phyloP scores from a whole-genome alignment of 1,140 invertebrate genomes.

The Nomia melanderi region DNA sequence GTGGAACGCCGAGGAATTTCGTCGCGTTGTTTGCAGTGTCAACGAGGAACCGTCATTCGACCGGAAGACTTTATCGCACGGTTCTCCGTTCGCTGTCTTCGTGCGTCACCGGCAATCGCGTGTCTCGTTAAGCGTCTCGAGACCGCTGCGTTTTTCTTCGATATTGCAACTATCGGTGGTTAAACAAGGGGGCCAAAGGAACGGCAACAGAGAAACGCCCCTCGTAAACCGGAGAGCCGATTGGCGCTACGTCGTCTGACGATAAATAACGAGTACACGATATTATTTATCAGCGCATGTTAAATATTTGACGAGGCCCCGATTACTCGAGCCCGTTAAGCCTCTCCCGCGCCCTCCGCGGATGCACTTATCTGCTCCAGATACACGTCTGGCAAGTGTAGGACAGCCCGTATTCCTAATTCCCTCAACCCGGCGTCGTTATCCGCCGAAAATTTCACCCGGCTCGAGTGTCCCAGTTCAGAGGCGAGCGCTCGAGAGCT shows the following conservation, averaged over 20 bases:
- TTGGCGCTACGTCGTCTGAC: not conserved
- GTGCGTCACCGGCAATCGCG: not conserved
- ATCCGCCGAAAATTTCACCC: no score
- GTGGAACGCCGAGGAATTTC: no score
- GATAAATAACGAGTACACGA: not conserved
- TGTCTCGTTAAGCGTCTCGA: not conserved
- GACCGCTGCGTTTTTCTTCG: not conserved
- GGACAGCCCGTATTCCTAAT: not conserved
- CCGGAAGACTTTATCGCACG: not conserved
- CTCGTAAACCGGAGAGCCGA: not conserved
- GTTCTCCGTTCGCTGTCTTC: not conserved
- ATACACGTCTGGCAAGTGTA: not conserved
- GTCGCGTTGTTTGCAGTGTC: no score
- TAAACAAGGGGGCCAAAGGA: not conserved
- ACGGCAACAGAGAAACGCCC: not conserved
- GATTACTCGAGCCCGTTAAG: not conserved
- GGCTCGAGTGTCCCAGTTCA: no score
- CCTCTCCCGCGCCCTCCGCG: not conserved
- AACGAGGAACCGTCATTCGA: not conserved
- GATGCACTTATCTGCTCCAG: not conserved
- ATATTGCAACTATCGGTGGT: not conserved
- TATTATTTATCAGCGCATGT: constrained; percentile 14
- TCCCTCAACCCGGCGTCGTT: no score
- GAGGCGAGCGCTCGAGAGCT: no score
- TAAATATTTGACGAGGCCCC: not conserved